Evolutionary conservation across 2,113 vertebrate genomes (phyloP).

Genomic region (Chionis minor): DNA sequence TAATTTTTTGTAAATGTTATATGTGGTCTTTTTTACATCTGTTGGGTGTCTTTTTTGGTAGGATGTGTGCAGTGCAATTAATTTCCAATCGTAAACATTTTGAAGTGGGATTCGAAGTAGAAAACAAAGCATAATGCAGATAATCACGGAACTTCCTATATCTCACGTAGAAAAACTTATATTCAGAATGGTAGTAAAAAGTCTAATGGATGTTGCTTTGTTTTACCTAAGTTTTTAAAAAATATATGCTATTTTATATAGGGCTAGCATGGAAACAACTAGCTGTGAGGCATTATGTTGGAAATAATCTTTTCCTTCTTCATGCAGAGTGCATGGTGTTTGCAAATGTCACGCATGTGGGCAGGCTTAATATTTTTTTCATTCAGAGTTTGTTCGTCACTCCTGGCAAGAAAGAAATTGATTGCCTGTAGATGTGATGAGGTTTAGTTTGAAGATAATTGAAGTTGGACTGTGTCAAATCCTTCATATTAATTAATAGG

Average conservation of each 20-base stretch:
- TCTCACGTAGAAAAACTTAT: background rate
- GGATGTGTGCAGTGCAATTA: background rate
- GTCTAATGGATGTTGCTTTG: background rate
- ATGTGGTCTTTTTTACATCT: background rate
- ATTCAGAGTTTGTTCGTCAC: background rate
- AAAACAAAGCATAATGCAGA: background rate
- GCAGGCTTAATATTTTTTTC: background rate
- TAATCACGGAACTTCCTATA: background rate
- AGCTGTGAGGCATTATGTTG: background rate
- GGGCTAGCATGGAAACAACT: background rate
- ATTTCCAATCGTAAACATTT: background rate
- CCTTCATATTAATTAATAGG: background rate
- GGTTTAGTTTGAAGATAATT: constrained; percentile 5
- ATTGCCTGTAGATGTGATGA: background rate
- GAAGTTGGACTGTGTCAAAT: background rate
- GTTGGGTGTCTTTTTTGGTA: background rate
- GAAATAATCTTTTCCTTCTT: background rate
- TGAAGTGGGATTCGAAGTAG: background rate
- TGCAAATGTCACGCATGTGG: background rate
- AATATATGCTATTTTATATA: background rate
- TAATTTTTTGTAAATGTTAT: background rate
- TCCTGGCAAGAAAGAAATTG: background rate
- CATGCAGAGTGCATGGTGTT: background rate
- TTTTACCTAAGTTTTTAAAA: background rate
- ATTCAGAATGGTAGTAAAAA: background rate